A percentile compares a stretch with the other conserved stretches of the same genome.
These are phyloP conservation scores for Aphaenogaster floridana DNA, from an alignment of 1,140 invertebrate genomes.

Conservation along the genomic window DNA sequence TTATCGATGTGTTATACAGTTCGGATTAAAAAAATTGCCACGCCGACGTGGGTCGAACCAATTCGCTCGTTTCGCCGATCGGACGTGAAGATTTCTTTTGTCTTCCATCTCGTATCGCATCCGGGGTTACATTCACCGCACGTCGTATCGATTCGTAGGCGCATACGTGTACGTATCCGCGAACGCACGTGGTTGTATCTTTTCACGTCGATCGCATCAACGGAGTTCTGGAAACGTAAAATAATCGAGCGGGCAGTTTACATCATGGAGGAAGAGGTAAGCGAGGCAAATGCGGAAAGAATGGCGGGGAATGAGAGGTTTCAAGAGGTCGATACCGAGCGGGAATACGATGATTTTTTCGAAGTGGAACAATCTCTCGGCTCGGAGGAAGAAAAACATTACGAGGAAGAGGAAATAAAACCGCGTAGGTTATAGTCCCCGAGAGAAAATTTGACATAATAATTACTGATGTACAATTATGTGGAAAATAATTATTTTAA, in stretches of 20 bases:
- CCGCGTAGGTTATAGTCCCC: constrained; percentile 9
- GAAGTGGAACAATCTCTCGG: constrained; percentile 1
- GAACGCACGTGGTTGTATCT: constrained; percentile 1
- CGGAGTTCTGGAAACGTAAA: constrained; percentile 9
- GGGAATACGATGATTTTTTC: constrained; percentile 34
- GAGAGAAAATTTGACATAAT: constrained; percentile 5
- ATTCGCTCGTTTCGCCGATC: constrained; percentile 8
- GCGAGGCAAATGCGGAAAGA: not conserved
- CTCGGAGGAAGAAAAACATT: not conserved
- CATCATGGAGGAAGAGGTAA: constrained; percentile 26
- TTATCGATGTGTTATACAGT: constrained; percentile 28
- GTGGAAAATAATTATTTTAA: too few relatives aligned
- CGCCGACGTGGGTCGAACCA: not conserved
- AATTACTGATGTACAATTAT: not conserved
- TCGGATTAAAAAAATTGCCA: constrained; percentile 38
- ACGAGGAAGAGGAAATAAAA: not conserved
- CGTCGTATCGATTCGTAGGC: constrained; percentile 1
- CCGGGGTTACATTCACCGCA: constrained; percentile 21
- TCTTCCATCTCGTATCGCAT: constrained; percentile 19
- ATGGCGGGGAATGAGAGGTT: not conserved
- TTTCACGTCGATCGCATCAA: constrained; percentile 15
- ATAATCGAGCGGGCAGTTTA: constrained; percentile 29
- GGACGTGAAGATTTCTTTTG: constrained; percentile 28
- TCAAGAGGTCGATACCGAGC: not conserved
- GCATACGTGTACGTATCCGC: not conserved